Evolutionary conservation across 1,140 invertebrate genomes (phyloP), one percentile per base, ranked within the genome.

Genomic region (Anthonomus grandis): DNA sequence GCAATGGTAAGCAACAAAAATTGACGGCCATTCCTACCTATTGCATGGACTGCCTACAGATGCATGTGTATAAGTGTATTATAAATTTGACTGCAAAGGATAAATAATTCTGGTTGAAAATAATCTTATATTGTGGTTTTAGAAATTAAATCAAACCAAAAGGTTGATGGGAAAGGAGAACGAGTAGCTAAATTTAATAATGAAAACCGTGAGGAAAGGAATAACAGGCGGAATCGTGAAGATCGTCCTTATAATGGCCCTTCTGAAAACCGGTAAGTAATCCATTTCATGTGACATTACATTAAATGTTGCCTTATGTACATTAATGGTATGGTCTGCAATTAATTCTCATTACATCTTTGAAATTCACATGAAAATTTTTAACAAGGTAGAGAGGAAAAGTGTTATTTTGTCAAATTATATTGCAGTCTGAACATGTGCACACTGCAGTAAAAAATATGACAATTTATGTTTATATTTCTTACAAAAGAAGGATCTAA

Each of bases 221-320:
- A 87, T 66, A 89, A 89, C 65, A 80, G 83, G 49, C 78, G 85
- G 59, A 88, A 89, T 70, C 78, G 83, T 12, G 85, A 89, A 64
- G 85, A 89, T 60, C 73, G 78, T 52, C 59, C 64, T 12, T 70
- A 64, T 57, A 72, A 72, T 63, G 70, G 70, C 62, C 62, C 69
- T 47, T 64, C 64, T 37, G 69, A 73, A 54, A 68, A 68, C 52
- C 65, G 64, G 66, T 68, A 60, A 68, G 61, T 37, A 19, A 24
- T 27, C 31, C 1, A n/a, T n/a, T n/a, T n/a, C n/a, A n/a, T n/a
- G 6, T 13, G 6, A 31, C 27, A 31, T n/a, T 31, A 31, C n/a
- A n/a, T n/a, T n/a, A n/a, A n/a, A n/a, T n/a, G n/a, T n/a, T n/a
- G n/a, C n/a, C n/a, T n/a, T n/a, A n/a, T n/a, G n/a, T n/a, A n/a